Base-by-base conservation (phyloP, 2,113 vertebrate species). In the Ifrita kowaldi region DNA sequence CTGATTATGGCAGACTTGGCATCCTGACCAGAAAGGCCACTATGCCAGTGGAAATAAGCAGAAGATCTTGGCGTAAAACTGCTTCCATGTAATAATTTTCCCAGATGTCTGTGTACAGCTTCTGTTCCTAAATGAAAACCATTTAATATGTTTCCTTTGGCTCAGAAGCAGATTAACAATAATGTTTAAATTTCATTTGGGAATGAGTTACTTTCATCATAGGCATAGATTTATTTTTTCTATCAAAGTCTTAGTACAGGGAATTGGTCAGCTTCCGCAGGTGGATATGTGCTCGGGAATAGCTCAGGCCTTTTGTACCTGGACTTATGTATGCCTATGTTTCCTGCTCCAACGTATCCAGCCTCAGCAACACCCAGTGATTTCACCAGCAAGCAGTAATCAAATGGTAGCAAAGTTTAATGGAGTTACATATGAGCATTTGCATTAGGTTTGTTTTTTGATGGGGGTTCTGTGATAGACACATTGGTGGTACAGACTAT, bases 1-100 rank as follows among this genome's bases (percentile, higher is more conserved):
- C 41, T 96, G 92, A 96, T 93, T 94, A 75, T 55, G 75, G 49
- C 41, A 70, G 64, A 37, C 32, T 93, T 95, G 92, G 92, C 90
- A 92, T 77, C 32, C 47, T 91, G 84, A 84, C 56, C 76, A 77
- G 64, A 92, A 90, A 90, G 82, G 47, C 76, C 60, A 24, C 93
- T 84, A 47, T 91, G 75, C 42, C 57, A 83, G 69, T 83, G 55
- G 84, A 89, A 97, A 93, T 82, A 78, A 65, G 70, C 30, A 4
- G 60, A 94, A 79, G 35, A 87, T 69, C 39, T 80, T 96, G 82
- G 82, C 71, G 71, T 47, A 17, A 71, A 88, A 52, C 22, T 3
- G 14, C 35, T 71, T 65, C 26, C 41, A 39, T 57, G 39, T 42
- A 90, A 42, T 70, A 0, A n/a, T 69, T 90, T 96, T 86, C 84